Percentiles rank a stretch among this genome's conserved stretches.
Conservation (phyloP, 2,797 vertebrate species). For the Takifugu ocellatus region DNA sequence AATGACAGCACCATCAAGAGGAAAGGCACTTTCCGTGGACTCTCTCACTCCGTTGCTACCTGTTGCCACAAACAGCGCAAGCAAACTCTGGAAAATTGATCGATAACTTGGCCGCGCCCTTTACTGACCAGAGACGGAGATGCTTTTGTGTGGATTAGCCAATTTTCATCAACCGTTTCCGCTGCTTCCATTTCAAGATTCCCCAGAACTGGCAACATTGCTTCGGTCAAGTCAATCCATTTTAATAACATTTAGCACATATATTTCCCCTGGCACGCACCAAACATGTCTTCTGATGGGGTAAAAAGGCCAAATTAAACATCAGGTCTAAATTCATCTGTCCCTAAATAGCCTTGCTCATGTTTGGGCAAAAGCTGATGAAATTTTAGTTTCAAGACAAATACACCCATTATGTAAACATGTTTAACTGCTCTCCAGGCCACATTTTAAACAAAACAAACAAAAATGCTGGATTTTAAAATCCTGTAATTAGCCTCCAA, state of each 20-base stretch:
- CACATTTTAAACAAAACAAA: constrained; percentile 9
- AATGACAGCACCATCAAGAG: constrained; percentile 92
- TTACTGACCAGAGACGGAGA: constrained; percentile 11
- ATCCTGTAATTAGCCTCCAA: constrained; percentile 10
- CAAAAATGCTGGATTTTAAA: constrained; percentile 27
- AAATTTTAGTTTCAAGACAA: constrained; percentile 49
- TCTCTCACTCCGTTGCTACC: constrained; percentile 61
- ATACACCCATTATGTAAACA: constrained; percentile 72
- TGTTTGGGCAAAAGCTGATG: constrained; percentile 43
- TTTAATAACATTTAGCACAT: constrained; percentile 12
- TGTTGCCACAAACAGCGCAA: constrained; percentile 43
- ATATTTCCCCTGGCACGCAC: background rate
- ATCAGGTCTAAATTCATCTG: constrained; percentile 5
- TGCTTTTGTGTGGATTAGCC: constrained; percentile 16
- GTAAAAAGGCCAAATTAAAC: constrained; percentile 19
- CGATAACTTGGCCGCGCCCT: constrained; percentile 19
- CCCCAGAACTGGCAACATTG: too few species aligned
- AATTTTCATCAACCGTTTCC: constrained; percentile 18
- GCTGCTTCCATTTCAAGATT: constrained; percentile 17
- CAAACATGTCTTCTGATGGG: constrained; percentile 2
- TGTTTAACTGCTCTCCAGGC: constrained; percentile 51
- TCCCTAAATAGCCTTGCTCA: constrained; percentile 23
- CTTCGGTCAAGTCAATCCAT: constrained; percentile 10
- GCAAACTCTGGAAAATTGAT: constrained; percentile 28
- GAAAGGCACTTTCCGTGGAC: constrained; percentile 98